Evolutionary conservation across 2,113 vertebrate species (phyloP).

Genomic region (Epinephelus fuscoguttatus): DNA sequence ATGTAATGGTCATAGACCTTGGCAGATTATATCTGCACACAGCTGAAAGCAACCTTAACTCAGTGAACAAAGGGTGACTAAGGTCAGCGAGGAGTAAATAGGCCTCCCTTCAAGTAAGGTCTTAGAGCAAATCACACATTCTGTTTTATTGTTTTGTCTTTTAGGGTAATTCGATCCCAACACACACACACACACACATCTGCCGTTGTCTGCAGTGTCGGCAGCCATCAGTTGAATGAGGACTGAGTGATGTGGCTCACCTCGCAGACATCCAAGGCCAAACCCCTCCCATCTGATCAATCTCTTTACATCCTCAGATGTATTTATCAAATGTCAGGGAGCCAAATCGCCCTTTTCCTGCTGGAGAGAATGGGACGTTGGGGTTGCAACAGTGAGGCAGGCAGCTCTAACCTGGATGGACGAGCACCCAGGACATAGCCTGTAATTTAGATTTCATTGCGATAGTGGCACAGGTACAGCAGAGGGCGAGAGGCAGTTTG

Average conservation of each 20-base stretch:
- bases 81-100: too few relatives aligned
- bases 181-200: not conserved
- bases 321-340: constrained; percentile 67
- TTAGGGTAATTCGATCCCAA: not conserved
- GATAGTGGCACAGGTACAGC: constrained; percentile 71
- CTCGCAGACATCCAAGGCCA: not conserved
- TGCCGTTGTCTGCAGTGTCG: not conserved
- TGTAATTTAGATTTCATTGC: constrained; percentile 81
- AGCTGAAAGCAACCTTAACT: too few relatives aligned
- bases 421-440: constrained; percentile 57
- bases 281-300: constrained; percentile 2
- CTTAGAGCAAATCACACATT: constrained; percentile 20
- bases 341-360: constrained; percentile 39
- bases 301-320: not conserved
- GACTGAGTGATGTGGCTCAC: constrained; percentile 28
- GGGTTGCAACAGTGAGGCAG: constrained; percentile 26
- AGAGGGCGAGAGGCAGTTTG: constrained; percentile 34
- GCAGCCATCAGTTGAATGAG: constrained; percentile 26
- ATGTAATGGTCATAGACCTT: too few relatives aligned
- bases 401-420: constrained; percentile 50
- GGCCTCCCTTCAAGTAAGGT: constrained; percentile 5
- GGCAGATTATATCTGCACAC: too few relatives aligned
- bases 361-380: constrained; percentile 1
- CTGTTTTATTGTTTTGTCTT: not conserved
- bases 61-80: too few relatives aligned